Base-by-base conservation (phyloP, 2,888 invertebrate species). In the Xanthia icteritia region DNA sequence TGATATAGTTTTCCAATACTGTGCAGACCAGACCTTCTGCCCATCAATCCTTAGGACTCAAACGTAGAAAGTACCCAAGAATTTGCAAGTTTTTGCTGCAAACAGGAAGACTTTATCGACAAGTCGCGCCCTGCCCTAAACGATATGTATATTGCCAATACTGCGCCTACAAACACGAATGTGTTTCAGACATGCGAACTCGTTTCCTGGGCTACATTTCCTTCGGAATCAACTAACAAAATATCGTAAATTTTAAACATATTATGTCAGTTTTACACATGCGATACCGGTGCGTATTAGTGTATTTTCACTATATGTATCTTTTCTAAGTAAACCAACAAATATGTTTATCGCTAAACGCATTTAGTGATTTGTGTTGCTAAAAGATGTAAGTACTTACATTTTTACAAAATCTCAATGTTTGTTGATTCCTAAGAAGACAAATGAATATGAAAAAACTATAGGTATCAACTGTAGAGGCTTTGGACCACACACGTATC, bases 121-220 rank as follows among this genome's bases (percentile, higher is more conserved):
- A 58, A 68, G 76, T 71, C 61, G 64, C 60, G 54, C 58, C 76
- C 36, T 73, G 71, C 39, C 86, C 76, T 85, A 83, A 76, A 81
- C 58, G 63, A 61, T 70, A 76, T 78, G 76, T 64, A 76, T 77
- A 81, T 70, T 63, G 64, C 72, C 68, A 70, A 81, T 60, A 27
- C 51, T 51, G 61, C 58, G 63, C 39, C 63, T 39, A 51, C 31
- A 31, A 48, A 54, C 77, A 76, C 82, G 75, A 88, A 81, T 76
- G 75, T 63, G 71, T 64, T 69, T 54, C 51, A 72, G 75, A 79
- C 83, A 88, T 67, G 83, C 79, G 58, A 83, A 65, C 70, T 39
- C 58, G 61, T 81, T 88, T 86, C 85, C 85, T 82, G 61, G 8
- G 63, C 45, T 51, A 69, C 77, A 79, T 81, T 82, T 81, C 72